phyloP scores from a whole-genome alignment of 2,888 invertebrate species.

The Nephrotoma flavescens region DNA sequence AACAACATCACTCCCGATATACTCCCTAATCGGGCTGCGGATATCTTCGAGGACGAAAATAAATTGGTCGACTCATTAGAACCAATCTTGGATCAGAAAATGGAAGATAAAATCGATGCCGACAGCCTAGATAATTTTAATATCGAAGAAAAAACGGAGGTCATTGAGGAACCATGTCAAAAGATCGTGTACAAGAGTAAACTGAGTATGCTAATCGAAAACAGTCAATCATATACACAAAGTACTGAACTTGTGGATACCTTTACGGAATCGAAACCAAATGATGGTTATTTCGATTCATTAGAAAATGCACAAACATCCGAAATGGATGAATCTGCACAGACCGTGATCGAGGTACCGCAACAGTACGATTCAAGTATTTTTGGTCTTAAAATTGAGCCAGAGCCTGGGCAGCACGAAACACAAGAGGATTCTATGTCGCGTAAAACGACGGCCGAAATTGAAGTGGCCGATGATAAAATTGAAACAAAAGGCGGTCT shows the following conservation, averaged over 20 bases:
- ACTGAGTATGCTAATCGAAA: neutral
- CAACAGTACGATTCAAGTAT: neutral
- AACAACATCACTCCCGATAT: neutral
- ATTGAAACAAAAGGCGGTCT: neutral
- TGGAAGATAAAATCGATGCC: constrained; percentile 10
- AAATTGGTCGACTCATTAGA: neutral
- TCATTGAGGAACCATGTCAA: constrained; percentile 8
- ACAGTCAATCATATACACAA: neutral
- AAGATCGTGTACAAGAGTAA: neutral
- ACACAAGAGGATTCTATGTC: neutral
- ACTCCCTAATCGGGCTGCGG: neutral
- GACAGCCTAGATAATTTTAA: neutral
- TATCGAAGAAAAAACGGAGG: constrained; percentile 7
- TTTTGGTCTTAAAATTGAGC: neutral
- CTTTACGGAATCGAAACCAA: neutral
- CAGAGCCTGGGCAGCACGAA: neutral
- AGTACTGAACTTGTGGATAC: neutral
- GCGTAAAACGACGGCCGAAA: neutral
- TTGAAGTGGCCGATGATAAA: neutral
- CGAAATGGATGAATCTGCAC: neutral
- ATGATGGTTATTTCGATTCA: neutral
- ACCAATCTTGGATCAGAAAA: constrained; percentile 3
- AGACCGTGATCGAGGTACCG: neutral
- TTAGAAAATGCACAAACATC: neutral
- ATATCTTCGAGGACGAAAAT: neutral